A percentile compares a stretch with the other conserved stretches of the same genome.
Evolutionary conservation across 2,888 invertebrate species (phyloP).

Genomic region (Mongoloraphidia duomilia): DNA sequence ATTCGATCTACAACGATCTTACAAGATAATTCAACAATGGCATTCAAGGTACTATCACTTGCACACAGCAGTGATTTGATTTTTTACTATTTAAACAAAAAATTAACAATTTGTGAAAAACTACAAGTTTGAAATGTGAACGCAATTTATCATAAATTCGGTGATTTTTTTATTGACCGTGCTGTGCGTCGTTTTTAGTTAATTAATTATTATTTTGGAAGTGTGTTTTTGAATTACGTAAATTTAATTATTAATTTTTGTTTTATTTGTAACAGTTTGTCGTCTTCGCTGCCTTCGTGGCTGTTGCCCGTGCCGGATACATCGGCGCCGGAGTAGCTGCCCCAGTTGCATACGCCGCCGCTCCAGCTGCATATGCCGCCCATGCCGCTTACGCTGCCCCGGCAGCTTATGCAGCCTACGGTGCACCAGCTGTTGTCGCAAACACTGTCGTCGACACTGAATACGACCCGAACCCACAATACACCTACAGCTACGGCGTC

Average conservation of each 20-base stretch:
- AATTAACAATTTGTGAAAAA: too few species aligned
- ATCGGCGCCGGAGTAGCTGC: conserved; percentile 6
- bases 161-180: too few species aligned
- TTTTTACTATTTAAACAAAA: not conserved
- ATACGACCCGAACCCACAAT: conserved; percentile 32
- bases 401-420: conserved; percentile 3
- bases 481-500: conserved; percentile 33
- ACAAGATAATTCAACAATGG: not conserved
- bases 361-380: not conserved
- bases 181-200: too few species aligned
- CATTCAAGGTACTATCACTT: conserved; percentile 1
- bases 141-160: too few species aligned
- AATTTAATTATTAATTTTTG: conserved; percentile 4
- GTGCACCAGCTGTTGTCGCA: conserved; percentile 15
- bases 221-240: not conserved
- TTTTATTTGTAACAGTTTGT: conserved; percentile 15
- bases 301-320: conserved; percentile 17
- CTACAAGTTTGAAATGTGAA: too few species aligned
- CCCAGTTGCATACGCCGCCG: not conserved
- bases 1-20: not conserved
- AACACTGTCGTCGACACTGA: conserved; percentile 22
- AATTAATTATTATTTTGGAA: too few species aligned
- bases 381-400: not conserved
- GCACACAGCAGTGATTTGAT: not conserved
- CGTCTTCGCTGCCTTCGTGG: conserved; percentile 18